Base-by-base conservation (phyloP, 2,113 vertebrate species). In the Aix galericulata region DNA sequence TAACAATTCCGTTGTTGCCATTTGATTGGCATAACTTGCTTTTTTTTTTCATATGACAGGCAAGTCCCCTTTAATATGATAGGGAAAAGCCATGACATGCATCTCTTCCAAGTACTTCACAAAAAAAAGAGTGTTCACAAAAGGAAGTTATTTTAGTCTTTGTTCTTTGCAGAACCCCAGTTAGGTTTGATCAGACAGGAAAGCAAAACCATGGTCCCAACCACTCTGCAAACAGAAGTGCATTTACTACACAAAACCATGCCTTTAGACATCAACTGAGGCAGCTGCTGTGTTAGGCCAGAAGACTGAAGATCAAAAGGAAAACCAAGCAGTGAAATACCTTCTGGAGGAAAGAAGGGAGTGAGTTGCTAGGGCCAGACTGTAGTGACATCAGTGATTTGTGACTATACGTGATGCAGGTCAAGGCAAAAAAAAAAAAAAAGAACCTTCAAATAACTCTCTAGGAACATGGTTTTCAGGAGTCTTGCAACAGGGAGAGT, bases 381-480 rank as follows among this genome's bases (percentile, higher is more conserved):
- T 13, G 16, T 18, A 32, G 64, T 76, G 63, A 53, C 5, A 1
- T 88, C 73, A 72, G 58, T 64, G 86, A 62, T 82, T 75, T 86
- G 44, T 82, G 44, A 44, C 63, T 87, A 2, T 34, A 6, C 27
- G 13, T 21, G 76, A 78, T 76, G 84, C 52, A 55, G 44, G 62
- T 40, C 1, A 2, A 80, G n/a, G 46, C 71, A 74, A 42, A 78
- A 58, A 91, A 36, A 59, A 66, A 40, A 40, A 74, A 42, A 77
- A 58, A 91, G 36, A 59, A 66, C 75, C 60, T 92, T n/a, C 18
- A 26, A 85, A 86, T 34, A 59, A 78, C 31, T 73, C 25, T 62
- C 1, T 62, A 92, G 71, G 82, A 96, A 86, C 89, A 72, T 71
- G 44, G 14, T 64, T 87, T 91, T 83, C 46, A 85, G 88, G 88